Percentiles rank a stretch among this genome's conserved stretches.
Evolutionary conservation across 1,140 invertebrate species (phyloP).

Genomic region (Trachelipus rathkii): DNA sequence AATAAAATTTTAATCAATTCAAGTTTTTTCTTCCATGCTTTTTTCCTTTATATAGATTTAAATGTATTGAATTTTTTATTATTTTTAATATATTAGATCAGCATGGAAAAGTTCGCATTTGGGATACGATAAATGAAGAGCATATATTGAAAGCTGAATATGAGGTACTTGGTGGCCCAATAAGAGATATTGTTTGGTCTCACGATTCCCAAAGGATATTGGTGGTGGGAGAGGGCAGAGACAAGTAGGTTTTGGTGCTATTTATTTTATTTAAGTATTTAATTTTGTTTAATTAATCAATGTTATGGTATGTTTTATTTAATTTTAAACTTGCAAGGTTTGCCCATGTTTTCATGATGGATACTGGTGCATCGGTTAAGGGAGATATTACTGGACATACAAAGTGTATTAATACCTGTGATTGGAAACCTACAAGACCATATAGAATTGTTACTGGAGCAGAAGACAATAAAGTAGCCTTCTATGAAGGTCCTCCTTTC

Average conservation of each 20-base stretch:
- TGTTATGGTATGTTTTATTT: too few species aligned
- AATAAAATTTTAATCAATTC: neutral
- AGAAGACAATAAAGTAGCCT: slow-evolving; percentile 91
- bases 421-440: slow-evolving; percentile 83
- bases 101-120: slow-evolving; percentile 89
- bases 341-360: slow-evolving; percentile 94
- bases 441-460: slow-evolving; percentile 89
- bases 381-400: slow-evolving; percentile 95
- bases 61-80: neutral
- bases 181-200: slow-evolving; percentile 97
- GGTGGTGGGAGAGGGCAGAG: slow-evolving; percentile 91
- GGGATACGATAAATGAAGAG: slow-evolving; percentile 98
- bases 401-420: slow-evolving; percentile 93
- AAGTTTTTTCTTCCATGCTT: neutral
- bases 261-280: too few species aligned
- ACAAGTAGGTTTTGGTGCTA: slow-evolving; percentile 59
- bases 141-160: slow-evolving; percentile 98
- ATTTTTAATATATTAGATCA: slow-evolving; percentile 27
- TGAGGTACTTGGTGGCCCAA: slow-evolving; percentile 87
- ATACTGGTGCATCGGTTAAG: slow-evolving; percentile 89
- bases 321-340: slow-evolving; percentile 55
- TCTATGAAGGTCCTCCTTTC: slow-evolving; percentile 97
- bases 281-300: too few species aligned
- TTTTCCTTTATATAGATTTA: neutral
- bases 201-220: slow-evolving; percentile 92